Conservation (phyloP, 2,888 invertebrate genomes). For the Philaethria dido region DNA sequence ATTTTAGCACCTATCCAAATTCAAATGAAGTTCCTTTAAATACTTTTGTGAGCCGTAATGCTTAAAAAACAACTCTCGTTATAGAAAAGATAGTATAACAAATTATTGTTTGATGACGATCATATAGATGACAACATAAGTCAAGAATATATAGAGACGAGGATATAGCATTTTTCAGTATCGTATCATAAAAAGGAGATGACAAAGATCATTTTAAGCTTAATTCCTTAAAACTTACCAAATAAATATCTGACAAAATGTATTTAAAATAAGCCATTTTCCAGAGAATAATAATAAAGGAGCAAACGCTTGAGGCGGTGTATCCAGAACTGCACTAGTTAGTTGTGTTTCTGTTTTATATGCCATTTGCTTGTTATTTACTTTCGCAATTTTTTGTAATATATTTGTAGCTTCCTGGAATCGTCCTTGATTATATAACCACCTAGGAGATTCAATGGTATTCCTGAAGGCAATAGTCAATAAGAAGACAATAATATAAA, state of each 20-base stretch:
- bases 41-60: no score
- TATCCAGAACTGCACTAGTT: slow-evolving; percentile 47
- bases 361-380: slow-evolving; percentile 77
- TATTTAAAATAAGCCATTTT: slow-evolving; percentile 81
- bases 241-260: slow-evolving; percentile 77
- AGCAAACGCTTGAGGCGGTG: slow-evolving; percentile 73
- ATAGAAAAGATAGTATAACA: no score
- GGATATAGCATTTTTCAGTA: no score
- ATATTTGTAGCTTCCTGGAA: slow-evolving; percentile 72
- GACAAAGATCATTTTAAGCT: not conserved
- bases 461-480: slow-evolving; percentile 64
- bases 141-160: no score
- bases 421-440: slow-evolving; percentile 83
- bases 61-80: no score
- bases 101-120: no score
- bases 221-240: slow-evolving; percentile 82
- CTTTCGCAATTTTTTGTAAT: slow-evolving; percentile 81
- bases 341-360: slow-evolving; percentile 65
- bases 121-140: no score
- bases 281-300: slow-evolving; percentile 83
- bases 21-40: no score
- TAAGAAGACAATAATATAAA: slow-evolving; percentile 29
- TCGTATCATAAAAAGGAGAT: no score
- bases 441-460: slow-evolving; percentile 86
- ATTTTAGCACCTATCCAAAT: no score